Evolutionary conservation across 2,113 vertebrate species (phyloP).

Genomic region (Desmodus rotundus): DNA sequence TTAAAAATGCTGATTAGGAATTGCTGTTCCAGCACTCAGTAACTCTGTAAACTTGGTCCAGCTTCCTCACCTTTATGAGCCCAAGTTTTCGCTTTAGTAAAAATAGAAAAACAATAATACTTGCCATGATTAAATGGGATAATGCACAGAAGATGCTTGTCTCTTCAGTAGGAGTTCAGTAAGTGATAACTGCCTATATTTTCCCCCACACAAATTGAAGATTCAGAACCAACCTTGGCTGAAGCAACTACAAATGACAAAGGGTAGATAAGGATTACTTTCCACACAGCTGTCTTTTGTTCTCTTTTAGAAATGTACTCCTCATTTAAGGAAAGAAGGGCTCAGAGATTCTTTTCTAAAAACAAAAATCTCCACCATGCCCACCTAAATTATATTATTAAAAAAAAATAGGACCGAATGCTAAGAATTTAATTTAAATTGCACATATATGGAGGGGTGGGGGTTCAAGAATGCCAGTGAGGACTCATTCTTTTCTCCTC

Average conservation of each 20-base stretch:
- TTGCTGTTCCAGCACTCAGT: neutral
- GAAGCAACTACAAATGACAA: neutral
- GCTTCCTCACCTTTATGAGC: neutral
- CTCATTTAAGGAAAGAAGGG: neutral
- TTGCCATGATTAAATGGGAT: neutral
- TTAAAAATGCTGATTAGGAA: neutral
- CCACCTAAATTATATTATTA: neutral
- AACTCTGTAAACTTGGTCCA: neutral
- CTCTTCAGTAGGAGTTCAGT: neutral
- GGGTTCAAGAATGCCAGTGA: neutral
- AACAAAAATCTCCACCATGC: neutral
- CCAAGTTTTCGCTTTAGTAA: neutral
- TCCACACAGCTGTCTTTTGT: neutral
- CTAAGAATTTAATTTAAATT: neutral
- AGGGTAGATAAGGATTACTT: neutral
- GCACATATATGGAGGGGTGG: no score
- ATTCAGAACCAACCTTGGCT: neutral
- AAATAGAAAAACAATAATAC: neutral
- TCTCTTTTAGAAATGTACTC: neutral
- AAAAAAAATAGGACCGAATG: neutral
- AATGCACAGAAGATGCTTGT: neutral
- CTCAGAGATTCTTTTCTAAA: neutral
- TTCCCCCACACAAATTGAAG: neutral
- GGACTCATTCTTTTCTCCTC: neutral
- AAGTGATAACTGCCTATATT: neutral